These are phyloP conservation scores for Drosophila yooni DNA, from an alignment of 2,888 invertebrate genomes.

Conservation along the genomic window DNA sequence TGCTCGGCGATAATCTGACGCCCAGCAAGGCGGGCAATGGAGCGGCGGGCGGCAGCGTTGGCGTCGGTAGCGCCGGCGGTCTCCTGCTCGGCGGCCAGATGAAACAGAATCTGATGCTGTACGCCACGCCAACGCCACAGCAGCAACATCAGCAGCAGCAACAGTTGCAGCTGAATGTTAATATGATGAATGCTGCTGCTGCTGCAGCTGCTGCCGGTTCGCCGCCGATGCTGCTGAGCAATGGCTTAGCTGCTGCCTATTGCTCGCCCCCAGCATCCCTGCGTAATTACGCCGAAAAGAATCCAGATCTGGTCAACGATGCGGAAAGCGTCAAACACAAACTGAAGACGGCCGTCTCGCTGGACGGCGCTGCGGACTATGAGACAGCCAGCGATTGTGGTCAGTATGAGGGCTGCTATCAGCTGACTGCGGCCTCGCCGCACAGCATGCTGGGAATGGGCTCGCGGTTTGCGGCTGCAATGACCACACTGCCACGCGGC, in stretches of 20 bases:
- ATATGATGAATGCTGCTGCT: constrained; percentile 66
- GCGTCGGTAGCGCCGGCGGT: constrained; percentile 57
- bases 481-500: constrained; percentile 86
- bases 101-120: constrained; percentile 84
- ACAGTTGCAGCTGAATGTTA: constrained; percentile 76
- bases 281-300: constrained; percentile 88
- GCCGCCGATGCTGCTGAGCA: constrained; percentile 74
- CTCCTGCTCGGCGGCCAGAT: constrained; percentile 83
- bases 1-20: constrained; percentile 76
- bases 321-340: constrained; percentile 87
- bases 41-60: constrained; percentile 26
- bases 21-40: constrained; percentile 77
- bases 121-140: constrained; percentile 78
- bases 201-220: constrained; percentile 84
- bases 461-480: constrained; percentile 85
- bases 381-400: constrained; percentile 83
- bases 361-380: constrained; percentile 83
- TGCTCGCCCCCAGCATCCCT: constrained; percentile 87
- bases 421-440: constrained; percentile 82
- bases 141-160: constrained; percentile 55
- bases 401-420: constrained; percentile 84
- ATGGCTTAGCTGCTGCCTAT: constrained; percentile 82
- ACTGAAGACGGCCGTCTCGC: constrained; percentile 83
- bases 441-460: constrained; percentile 59
- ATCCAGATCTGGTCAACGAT: constrained; percentile 92